Evolutionary conservation across 2,113 vertebrate genomes (phyloP), one percentile per base, ranked within the genome.

Genomic region (Athene cunicularia): DNA sequence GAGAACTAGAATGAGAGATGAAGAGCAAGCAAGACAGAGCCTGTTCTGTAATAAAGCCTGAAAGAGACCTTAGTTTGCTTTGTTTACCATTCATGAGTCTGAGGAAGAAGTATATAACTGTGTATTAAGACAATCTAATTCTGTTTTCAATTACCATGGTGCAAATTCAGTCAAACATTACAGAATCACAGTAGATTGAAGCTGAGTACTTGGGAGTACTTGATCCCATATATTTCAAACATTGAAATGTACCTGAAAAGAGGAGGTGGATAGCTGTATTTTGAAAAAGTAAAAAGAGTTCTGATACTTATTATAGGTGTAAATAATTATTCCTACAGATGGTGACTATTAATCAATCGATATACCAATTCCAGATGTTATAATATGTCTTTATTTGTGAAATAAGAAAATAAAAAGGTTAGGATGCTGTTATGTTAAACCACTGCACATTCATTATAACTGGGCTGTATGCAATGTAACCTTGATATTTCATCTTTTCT

Each of bases 401-500:
- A 89, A 64, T 71, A 90, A 86, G 37, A 64, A 81, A 76, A 82
- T 58, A 12, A 30, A 77, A 77, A 86, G 1, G 17, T 66, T 80
- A 75, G 49, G 24, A 79, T 72, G 28, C 8, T 64, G 21, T 23
- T 74, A 33, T 30, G 14, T 73, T 85, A 92, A 87, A 43, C 92
- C 23, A 43, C 12, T 24, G 13, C 23, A 17, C 17, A 50, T 89
- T 68, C 19, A 68, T 75, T 88, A 49, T 43, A 66, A 23, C 13
- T 52, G 11, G 21, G 32, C 32, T 74, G 5, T 53, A 21, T 62
- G 62, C 58, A 66, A 60, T 11, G 9, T 75, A 94, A 43, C 18
- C 47, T 15, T 84, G n/a, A 41, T 89, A 84, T 90, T 95, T 92
- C 45, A 92, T n/a, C 37, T 79, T 93, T 96, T 86, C 55, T 86